Evolutionary conservation across 2,888 invertebrate genomes (phyloP).

Genomic region (Philonicus albiceps): DNA sequence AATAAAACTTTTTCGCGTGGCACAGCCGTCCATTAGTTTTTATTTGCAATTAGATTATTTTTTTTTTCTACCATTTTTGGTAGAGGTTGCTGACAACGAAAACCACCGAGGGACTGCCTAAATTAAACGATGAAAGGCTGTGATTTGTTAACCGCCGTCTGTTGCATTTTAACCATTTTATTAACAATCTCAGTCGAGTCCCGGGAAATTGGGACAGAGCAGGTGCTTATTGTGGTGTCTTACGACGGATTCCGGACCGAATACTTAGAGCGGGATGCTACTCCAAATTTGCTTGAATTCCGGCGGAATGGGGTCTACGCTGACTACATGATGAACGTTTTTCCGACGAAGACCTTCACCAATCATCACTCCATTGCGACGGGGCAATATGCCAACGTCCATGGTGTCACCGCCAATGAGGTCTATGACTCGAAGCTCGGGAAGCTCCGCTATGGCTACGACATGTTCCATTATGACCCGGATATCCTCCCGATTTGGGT

Average conservation of each 20-base stretch:
- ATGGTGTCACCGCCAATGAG: slow-evolving; percentile 73
- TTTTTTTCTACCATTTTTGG: background rate
- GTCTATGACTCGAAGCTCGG: slow-evolving; percentile 66
- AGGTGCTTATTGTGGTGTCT: background rate
- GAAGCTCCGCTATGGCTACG: slow-evolving; percentile 58
- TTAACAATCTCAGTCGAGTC: background rate
- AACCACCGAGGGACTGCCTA: background rate
- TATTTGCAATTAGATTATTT: background rate
- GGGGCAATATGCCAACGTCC: slow-evolving; percentile 72
- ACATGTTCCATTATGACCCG: slow-evolving; percentile 68
- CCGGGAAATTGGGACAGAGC: background rate
- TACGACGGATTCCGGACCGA: slow-evolving; percentile 77
- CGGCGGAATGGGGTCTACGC: slow-evolving; percentile 67
- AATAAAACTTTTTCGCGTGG: background rate
- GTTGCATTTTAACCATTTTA: background rate
- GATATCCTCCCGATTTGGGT: slow-evolving; percentile 69
- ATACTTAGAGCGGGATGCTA: slow-evolving; percentile 68
- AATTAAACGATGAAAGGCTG: background rate
- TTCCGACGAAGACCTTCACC: slow-evolving; percentile 77
- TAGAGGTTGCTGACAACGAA: background rate
- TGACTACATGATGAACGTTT: slow-evolving; percentile 69
- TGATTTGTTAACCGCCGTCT: background rate
- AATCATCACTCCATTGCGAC: slow-evolving; percentile 79
- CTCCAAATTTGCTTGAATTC: slow-evolving; percentile 68
- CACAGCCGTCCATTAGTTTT: background rate